Percentiles rank a stretch among this genome's conserved stretches.
These are phyloP conservation scores for Arnoldichthys spilopterus DNA, from an alignment of 2,797 vertebrate species.

Conservation along the genomic window DNA sequence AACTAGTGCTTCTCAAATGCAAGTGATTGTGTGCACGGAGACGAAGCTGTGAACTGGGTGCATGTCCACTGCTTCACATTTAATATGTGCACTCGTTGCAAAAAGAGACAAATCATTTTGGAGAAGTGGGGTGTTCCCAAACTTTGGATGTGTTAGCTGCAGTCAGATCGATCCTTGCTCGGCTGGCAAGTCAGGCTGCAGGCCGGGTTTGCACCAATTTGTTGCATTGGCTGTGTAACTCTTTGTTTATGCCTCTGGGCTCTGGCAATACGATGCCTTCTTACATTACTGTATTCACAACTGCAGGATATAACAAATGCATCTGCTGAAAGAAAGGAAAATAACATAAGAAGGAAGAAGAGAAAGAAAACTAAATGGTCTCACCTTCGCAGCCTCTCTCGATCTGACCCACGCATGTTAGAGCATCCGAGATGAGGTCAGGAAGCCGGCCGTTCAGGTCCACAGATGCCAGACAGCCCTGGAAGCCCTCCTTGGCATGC, in stretches of 20 bases:
- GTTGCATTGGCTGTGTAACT: neutral
- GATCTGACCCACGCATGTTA: conserved; percentile 95
- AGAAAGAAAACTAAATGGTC: conserved; percentile 3
- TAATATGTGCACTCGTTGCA: too few species aligned
- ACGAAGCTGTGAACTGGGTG: neutral
- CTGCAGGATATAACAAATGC: too few species aligned
- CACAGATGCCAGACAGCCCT: conserved; percentile 94
- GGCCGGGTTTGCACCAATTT: neutral
- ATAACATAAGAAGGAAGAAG: neutral
- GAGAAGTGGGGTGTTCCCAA: neutral
- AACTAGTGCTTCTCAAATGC: neutral
- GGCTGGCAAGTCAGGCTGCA: neutral
- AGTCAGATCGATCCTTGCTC: neutral
- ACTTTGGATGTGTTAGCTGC: neutral
- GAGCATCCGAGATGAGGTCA: conserved; percentile 92
- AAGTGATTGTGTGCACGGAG: too few species aligned
- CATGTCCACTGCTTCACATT: too few species aligned
- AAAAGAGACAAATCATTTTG: too few species aligned
- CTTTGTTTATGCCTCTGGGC: neutral
- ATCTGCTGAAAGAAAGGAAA: too few species aligned
- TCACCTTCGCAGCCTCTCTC: conserved; percentile 98
- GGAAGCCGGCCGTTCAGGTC: conserved; percentile 95
- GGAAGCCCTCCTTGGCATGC: conserved; percentile 94
- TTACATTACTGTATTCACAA: neutral
- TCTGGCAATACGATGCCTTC: neutral